Base-by-base conservation (phyloP, 2,888 invertebrate species). In the Pyrrhia umbra region DNA sequence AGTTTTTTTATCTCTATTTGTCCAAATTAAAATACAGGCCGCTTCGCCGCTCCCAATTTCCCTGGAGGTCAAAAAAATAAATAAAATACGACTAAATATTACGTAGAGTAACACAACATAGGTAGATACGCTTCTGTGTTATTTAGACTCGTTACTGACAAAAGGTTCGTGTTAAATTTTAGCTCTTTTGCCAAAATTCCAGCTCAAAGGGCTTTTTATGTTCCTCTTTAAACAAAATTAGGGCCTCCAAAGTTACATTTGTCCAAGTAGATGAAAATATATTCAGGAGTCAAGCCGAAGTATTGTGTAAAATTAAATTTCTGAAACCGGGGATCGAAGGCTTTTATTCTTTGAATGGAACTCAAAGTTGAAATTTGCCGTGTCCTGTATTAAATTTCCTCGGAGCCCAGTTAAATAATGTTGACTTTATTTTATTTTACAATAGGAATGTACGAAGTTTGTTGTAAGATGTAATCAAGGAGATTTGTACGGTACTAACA, bases 261-360 rank as follows among this genome's bases (percentile, higher is more conserved):
- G 78, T 79, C 66, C 75, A 73, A 72, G 46, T 54, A 54, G 51
- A 77, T 72, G 79, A 71, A 79, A 77, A 77, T 75, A 68, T 75
- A 76, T 78, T 67, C 67, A 65, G 43, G 57, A 69, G 66, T 60
- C 50, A 66, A 34, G 64, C 54, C 42, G 20, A 51, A 52, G 63
- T 55, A 76, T 77, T 71, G 47, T 6, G 50, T 71, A 63, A 74
- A 79, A 79, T 79, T 74, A 74, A 79, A 79, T 79, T 79, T 70
- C 55, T 59, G 50, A 46, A 67, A 68, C 61, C 27, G 3, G 18
- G 60, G 67, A 69, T 79, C 67, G 74, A 71, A 68, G 62, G 67
- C 62, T 46, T 73, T 71, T 68, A 67, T 66, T 50, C 42, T 60
- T 60, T 70, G 59, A 78, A 78, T 67, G 59, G 61, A 62, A 59